Evolutionary conservation across 2,113 vertebrate species (phyloP).

Genomic region (Bufo bufo): DNA sequence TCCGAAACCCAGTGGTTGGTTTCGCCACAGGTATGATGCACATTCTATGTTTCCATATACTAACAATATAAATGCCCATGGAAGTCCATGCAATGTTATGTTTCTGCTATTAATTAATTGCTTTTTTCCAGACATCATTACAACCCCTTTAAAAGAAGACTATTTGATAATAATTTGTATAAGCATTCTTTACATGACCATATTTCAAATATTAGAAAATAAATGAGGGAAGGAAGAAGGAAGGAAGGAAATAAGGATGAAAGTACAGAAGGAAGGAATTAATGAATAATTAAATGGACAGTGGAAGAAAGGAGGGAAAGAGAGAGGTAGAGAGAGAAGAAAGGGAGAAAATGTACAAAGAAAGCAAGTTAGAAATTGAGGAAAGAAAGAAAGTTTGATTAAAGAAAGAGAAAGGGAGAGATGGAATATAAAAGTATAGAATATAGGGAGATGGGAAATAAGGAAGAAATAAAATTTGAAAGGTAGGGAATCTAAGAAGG

Average conservation of each 20-base stretch:
- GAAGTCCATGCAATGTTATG: neutral
- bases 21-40: too few relatives aligned
- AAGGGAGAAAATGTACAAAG: neutral
- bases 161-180: neutral
- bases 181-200: neutral
- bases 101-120: neutral
- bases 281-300: too few relatives aligned
- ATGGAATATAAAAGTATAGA: too few relatives aligned
- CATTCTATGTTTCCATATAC: neutral
- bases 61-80: neutral
- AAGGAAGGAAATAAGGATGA: neutral
- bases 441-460: too few relatives aligned
- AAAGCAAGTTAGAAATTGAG: too few relatives aligned
- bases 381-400: too few relatives aligned
- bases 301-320: neutral
- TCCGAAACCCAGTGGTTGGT: too few relatives aligned
- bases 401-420: too few relatives aligned
- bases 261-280: neutral
- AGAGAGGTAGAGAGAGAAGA: too few relatives aligned
- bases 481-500: too few relatives aligned
- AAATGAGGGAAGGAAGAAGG: neutral
- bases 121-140: neutral
- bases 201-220: neutral
- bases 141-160: neutral
- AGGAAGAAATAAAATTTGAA: too few relatives aligned